A percentile compares a stretch with the other conserved stretches of the same genome.
phyloP scores from a whole-genome alignment of 2,113 vertebrate genomes.

The Ictalurus furcatus region DNA sequence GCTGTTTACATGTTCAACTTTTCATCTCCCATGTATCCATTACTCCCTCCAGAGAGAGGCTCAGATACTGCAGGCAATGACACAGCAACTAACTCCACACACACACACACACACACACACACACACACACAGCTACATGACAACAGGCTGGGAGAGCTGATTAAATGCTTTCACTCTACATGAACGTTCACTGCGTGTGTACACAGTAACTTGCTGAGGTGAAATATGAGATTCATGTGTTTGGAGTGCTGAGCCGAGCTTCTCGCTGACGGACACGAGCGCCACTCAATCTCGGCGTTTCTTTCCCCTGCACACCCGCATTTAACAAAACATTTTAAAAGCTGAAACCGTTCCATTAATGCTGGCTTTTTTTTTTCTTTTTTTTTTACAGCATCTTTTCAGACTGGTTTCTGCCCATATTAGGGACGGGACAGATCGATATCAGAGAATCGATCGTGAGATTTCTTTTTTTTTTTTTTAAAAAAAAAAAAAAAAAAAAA shows the following conservation, averaged over 20 bases:
- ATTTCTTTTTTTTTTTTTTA: too few species aligned
- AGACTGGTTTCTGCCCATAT: not conserved
- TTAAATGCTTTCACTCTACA: constrained; percentile 15
- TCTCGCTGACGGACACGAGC: not conserved
- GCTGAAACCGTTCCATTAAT: not conserved
- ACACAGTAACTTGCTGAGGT: constrained; percentile 21
- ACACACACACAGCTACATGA: constrained; percentile 7
- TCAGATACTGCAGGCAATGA: constrained; percentile 34
- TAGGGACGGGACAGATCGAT: too few species aligned
- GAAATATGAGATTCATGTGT: constrained; percentile 3
- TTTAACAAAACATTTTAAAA: not conserved
- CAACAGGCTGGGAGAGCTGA: constrained; percentile 12
- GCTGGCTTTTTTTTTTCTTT: not conserved
- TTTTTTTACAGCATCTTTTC: not conserved
- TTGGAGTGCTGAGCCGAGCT: not conserved
- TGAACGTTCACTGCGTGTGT: not conserved
- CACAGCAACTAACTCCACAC: not conserved
- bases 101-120: constrained; percentile 18
- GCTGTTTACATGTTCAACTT: constrained; percentile 20
- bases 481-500: not conserved
- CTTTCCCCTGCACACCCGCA: not conserved
- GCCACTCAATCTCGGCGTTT: not conserved
- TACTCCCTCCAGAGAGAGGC: constrained; percentile 35
- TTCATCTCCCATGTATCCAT: constrained; percentile 25
- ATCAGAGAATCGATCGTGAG: not conserved